A percentile compares a stretch with the other conserved stretches of the same genome.
phyloP scores from a whole-genome alignment of 2,888 invertebrate species.

The Nymphalis polychloros region DNA sequence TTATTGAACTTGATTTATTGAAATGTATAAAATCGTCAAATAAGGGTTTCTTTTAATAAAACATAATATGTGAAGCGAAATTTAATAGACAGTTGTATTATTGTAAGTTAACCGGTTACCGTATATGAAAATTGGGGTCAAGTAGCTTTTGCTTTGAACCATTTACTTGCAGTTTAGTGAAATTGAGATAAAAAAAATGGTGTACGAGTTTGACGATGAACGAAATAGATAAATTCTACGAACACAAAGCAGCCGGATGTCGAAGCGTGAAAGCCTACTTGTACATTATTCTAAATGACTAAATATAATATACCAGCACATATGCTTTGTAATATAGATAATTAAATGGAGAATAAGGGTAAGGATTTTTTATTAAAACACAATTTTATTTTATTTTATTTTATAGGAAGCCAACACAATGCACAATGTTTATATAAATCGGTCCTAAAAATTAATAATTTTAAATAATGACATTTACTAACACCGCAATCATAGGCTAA shows the following conservation, averaged over 20 bases:
- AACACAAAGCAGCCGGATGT: constrained; percentile 49
- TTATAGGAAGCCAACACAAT: too few relatives aligned
- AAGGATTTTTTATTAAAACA: too few relatives aligned
- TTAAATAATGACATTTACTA: too few relatives aligned
- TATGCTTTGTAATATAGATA: background rate
- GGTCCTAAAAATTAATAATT: too few relatives aligned
- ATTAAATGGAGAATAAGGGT: background rate
- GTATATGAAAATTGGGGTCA: constrained; percentile 2
- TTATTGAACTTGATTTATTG: too few relatives aligned
- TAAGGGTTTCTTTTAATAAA: background rate
- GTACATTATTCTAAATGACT: background rate
- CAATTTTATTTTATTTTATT: too few relatives aligned
- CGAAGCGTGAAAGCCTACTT: constrained; percentile 14
- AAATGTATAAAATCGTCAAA: too few relatives aligned
- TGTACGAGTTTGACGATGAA: constrained; percentile 50
- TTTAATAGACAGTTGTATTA: background rate
- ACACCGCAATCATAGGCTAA: too few relatives aligned
- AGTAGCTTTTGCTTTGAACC: constrained; percentile 19
- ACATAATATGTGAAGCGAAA: background rate
- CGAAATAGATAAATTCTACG: constrained; percentile 51
- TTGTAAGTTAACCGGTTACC: background rate
- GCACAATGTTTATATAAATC: too few relatives aligned
- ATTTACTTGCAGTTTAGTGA: constrained; percentile 45
- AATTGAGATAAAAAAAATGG: constrained; percentile 52
- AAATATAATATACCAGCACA: background rate